Evolutionary conservation across 2,113 vertebrate genomes (phyloP).

Genomic region (Micromys minutus): DNA sequence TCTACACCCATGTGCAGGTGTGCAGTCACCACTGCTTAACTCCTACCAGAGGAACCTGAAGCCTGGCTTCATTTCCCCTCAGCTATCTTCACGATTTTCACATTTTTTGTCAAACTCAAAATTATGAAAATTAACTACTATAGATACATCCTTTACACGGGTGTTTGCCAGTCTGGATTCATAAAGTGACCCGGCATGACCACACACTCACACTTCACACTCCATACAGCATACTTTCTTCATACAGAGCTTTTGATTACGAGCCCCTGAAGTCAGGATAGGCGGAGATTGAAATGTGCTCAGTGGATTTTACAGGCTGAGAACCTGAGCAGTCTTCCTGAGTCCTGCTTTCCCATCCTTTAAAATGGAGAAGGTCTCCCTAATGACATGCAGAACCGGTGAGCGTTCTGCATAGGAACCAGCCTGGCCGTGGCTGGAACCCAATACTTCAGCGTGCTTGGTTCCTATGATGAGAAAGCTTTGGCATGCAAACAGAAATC

Average conservation of each 20-base stretch:
- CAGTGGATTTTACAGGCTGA: not conserved
- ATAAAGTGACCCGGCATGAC: not conserved
- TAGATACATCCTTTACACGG: not conserved
- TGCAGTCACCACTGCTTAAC: not conserved
- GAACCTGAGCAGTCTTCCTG: not conserved
- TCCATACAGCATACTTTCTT: not conserved
- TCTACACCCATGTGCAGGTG: not conserved
- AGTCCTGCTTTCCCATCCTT: not conserved
- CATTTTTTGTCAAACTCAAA: constrained; percentile 20
- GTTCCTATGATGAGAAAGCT: not conserved
- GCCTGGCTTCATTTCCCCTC: not conserved
- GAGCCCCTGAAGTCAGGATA: not conserved
- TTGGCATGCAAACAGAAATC: not conserved
- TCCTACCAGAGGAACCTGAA: not conserved
- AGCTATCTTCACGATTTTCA: not conserved
- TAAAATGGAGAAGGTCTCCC: not conserved
- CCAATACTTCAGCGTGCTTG: not conserved
- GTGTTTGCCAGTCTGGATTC: not conserved
- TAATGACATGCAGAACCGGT: not conserved
- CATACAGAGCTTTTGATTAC: not conserved
- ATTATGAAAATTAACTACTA: not conserved
- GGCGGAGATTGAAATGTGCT: not conserved
- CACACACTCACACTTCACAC: not conserved
- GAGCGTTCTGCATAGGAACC: not conserved
- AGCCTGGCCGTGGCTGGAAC: not conserved